These are phyloP conservation scores for Lordiphosa mommai DNA, from an alignment of 1,140 invertebrate species.

Conservation along the genomic window DNA sequence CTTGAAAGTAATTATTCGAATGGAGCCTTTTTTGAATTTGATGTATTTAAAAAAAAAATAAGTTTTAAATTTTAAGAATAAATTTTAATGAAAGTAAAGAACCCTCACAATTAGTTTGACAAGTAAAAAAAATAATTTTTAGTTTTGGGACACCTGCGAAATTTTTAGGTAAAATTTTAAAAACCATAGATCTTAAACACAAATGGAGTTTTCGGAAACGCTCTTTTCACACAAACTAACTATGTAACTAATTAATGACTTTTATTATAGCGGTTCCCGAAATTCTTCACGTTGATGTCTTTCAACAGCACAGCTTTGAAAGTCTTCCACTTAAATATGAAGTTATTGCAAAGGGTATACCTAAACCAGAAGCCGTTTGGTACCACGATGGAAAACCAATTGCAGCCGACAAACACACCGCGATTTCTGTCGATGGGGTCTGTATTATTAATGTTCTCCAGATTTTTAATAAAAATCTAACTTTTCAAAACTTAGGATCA, in stretches of 20 bases:
- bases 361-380: conserved; percentile 89
- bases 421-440: conserved; percentile 84
- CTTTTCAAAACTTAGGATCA: conserved; percentile 80
- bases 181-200: not conserved
- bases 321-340: conserved; percentile 87
- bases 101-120: too few species aligned
- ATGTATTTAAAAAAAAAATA: too few species aligned
- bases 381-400: conserved; percentile 86
- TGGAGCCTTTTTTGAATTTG: too few species aligned
- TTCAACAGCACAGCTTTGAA: conserved; percentile 87
- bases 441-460: conserved; percentile 3
- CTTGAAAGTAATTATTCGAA: too few species aligned
- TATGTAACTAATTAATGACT: not conserved
- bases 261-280: conserved; percentile 85
- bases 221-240: not conserved
- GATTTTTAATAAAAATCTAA: not conserved
- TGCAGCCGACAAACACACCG: conserved; percentile 82
- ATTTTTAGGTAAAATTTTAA: too few species aligned
- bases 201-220: not conserved
- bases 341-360: conserved; percentile 86
- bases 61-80: too few species aligned
- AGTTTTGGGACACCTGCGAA: too few species aligned
- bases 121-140: too few species aligned
- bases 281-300: conserved; percentile 86
- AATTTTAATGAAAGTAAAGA: too few species aligned